phyloP scores from a whole-genome alignment of 1,140 invertebrate species.

The Pogonognathellus flavescens region DNA sequence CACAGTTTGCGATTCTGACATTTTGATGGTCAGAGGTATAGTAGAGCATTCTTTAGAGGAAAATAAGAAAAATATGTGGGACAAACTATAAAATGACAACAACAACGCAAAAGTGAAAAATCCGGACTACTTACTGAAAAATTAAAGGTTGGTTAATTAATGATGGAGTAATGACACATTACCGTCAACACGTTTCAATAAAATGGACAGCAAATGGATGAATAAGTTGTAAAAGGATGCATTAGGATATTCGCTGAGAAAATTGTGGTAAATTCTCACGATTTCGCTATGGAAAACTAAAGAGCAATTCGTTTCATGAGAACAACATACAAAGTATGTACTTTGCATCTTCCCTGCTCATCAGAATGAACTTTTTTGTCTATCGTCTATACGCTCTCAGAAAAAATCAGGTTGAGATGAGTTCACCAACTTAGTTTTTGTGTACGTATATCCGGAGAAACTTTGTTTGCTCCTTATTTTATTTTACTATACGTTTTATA shows the following conservation, averaged over 20 bases:
- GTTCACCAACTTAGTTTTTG: background rate
- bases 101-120: too few relatives aligned
- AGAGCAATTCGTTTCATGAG: slow-evolving; percentile 1
- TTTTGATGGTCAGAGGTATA: too few relatives aligned
- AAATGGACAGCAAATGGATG: too few relatives aligned
- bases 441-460: slow-evolving; percentile 6
- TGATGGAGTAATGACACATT: too few relatives aligned
- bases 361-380: background rate
- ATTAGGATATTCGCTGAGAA: background rate
- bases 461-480: background rate
- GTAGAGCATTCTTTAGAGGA: too few relatives aligned
- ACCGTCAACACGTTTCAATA: too few relatives aligned
- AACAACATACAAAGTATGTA: slow-evolving; percentile 1
- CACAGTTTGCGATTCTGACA: too few relatives aligned
- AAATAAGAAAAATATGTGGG: too few relatives aligned
- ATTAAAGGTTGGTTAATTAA: too few relatives aligned
- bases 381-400: background rate
- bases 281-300: slow-evolving; percentile 37
- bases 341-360: background rate
- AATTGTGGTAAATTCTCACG: slow-evolving; percentile 26
- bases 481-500: background rate
- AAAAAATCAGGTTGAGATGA: slow-evolving; percentile 2
- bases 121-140: too few relatives aligned
- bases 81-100: too few relatives aligned
- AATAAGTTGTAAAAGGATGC: too few relatives aligned